Percentiles rank a stretch among this genome's conserved stretches.
Conservation (phyloP, 2,888 invertebrate species). For the Camponotus fellah region DNA sequence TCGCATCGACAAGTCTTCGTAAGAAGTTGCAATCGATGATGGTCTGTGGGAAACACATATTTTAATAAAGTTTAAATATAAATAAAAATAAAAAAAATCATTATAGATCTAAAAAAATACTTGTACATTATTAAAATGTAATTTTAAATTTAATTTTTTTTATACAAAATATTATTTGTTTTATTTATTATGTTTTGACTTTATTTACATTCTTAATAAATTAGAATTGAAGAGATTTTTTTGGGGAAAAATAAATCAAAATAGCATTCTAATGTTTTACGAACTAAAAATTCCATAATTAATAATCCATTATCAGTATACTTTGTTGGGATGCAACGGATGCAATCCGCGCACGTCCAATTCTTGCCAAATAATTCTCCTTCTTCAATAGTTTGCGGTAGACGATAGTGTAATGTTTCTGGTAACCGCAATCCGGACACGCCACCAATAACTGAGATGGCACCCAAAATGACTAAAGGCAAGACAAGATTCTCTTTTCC, state of each 20-base stretch:
- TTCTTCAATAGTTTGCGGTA: slow-evolving; percentile 95
- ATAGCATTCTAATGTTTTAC: neutral
- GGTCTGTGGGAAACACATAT: slow-evolving; percentile 85
- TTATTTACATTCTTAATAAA: neutral
- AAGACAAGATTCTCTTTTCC: slow-evolving; percentile 94
- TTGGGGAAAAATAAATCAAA: neutral
- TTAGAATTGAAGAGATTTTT: neutral
- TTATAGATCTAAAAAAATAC: neutral
- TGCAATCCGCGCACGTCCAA: slow-evolving; percentile 92
- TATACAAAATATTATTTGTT: neutral
- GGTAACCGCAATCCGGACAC: slow-evolving; percentile 93
- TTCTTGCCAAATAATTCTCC: slow-evolving; percentile 95
- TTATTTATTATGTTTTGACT: neutral
- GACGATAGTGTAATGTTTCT: slow-evolving; percentile 93
- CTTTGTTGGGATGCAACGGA: slow-evolving; percentile 91
- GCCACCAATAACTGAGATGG: slow-evolving; percentile 93
- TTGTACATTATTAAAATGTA: neutral
- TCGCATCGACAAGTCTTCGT: slow-evolving; percentile 91
- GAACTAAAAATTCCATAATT: neutral
- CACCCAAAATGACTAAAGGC: slow-evolving; percentile 94
- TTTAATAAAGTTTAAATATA: slow-evolving; percentile 3
- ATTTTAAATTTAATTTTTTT: neutral
- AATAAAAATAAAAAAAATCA: neutral
- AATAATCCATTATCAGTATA: slow-evolving; percentile 81
- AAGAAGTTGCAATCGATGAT: slow-evolving; percentile 88